Evolutionary conservation across 2,888 invertebrate genomes (phyloP).

Genomic region (Pachliopta kotzebuea): DNA sequence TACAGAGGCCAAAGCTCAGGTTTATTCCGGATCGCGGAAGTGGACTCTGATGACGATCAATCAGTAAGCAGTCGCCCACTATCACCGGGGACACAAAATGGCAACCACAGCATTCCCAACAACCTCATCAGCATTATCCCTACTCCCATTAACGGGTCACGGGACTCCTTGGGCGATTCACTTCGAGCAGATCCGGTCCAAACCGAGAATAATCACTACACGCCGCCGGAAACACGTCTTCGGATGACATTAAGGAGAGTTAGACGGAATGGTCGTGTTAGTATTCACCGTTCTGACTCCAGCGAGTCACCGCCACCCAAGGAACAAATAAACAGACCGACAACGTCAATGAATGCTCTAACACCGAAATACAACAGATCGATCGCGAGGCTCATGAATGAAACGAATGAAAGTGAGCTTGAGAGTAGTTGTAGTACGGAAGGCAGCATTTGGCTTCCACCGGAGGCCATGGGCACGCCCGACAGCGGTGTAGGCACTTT

Average conservation of each 20-base stretch:
- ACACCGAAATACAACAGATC: slow-evolving; percentile 59
- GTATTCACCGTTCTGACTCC: slow-evolving; percentile 60
- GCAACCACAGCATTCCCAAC: slow-evolving; percentile 48
- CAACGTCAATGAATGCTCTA: slow-evolving; percentile 47
- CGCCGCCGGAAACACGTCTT: slow-evolving; percentile 47
- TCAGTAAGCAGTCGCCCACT: slow-evolving; percentile 64
- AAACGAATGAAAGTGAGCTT: slow-evolving; percentile 74
- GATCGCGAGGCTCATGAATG: slow-evolving; percentile 71
- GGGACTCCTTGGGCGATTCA: slow-evolving; percentile 65
- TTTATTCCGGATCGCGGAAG: slow-evolving; percentile 76
- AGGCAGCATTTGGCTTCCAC: slow-evolving; percentile 54
- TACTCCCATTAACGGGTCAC: slow-evolving; percentile 81
- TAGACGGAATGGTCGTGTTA: slow-evolving; percentile 55
- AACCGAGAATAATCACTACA: slow-evolving; percentile 46
- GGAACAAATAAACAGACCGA: slow-evolving; percentile 44
- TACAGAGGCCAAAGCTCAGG: slow-evolving; percentile 70
- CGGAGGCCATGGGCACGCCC: slow-evolving; percentile 43
- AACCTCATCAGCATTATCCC: slow-evolving; percentile 80
- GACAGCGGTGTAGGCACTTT: slow-evolving; percentile 67
- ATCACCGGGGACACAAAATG: slow-evolving; percentile 57
- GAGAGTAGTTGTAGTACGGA: slow-evolving; percentile 74
- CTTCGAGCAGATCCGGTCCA: slow-evolving; percentile 53
- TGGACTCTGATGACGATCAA: slow-evolving; percentile 84
- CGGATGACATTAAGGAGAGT: slow-evolving; percentile 49
- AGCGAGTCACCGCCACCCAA: slow-evolving; percentile 68